These are phyloP conservation scores for Psammodynastes pulverulentus DNA, from an alignment of 2,113 vertebrate species.

Conservation along the genomic window DNA sequence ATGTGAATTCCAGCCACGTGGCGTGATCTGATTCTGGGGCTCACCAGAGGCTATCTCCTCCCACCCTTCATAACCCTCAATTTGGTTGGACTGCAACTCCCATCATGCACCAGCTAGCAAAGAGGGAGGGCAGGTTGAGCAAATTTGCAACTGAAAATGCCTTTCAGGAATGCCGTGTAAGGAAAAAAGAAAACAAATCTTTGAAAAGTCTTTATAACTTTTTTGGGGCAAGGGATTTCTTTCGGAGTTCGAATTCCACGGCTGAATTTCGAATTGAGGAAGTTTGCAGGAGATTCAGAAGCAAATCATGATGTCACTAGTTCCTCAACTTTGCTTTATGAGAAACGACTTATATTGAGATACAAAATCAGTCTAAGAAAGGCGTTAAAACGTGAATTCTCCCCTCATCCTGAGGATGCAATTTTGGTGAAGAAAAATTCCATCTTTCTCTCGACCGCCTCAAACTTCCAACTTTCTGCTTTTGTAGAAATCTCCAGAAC, in stretches of 20 bases:
- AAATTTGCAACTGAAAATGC: background rate
- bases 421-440: background rate
- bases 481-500: background rate
- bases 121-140: background rate
- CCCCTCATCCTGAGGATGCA: background rate
- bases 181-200: background rate
- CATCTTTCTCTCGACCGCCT: background rate
- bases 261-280: background rate
- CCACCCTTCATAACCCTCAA: background rate
- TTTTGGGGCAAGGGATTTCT: background rate
- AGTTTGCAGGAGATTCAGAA: background rate
- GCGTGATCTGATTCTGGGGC: background rate
- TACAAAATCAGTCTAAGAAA: background rate
- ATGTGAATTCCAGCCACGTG: background rate
- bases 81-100: background rate
- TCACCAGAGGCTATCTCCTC: background rate
- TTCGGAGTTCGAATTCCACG: background rate
- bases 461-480: background rate
- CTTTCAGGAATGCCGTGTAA: background rate
- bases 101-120: background rate
- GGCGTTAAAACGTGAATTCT: background rate
- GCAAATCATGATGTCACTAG: background rate
- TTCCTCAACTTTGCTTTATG: background rate
- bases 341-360: background rate
- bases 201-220: background rate